Percentiles rank a stretch among this genome's conserved stretches.
Evolutionary conservation across 2,113 vertebrate species (phyloP).

Genomic region (Brachirus orientalis): DNA sequence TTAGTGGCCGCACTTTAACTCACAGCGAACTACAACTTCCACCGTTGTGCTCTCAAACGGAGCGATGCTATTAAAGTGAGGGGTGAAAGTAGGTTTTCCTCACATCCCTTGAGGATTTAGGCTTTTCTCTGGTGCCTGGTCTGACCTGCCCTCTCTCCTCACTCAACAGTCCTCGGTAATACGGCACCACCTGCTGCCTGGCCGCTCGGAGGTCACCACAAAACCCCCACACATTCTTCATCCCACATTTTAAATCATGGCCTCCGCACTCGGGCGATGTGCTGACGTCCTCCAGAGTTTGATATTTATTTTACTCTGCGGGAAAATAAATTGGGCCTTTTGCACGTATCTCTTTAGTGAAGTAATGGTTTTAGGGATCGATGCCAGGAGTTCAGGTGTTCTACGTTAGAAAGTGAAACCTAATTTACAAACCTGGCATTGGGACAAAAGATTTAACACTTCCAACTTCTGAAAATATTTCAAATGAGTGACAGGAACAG

Average conservation of each 20-base stretch:
- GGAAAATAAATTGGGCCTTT: slow-evolving; percentile 25
- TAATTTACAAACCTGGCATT: slow-evolving; percentile 38
- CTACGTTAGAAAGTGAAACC: slow-evolving; percentile 10
- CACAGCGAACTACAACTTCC: neutral
- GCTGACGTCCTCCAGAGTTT: slow-evolving; percentile 30
- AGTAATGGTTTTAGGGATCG: slow-evolving; percentile 36
- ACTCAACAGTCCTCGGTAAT: slow-evolving; percentile 16
- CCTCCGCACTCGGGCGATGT: slow-evolving; percentile 9
- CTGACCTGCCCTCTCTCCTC: slow-evolving; percentile 6
- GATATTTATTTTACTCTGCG: slow-evolving; percentile 42
- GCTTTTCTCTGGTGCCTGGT: slow-evolving; percentile 14
- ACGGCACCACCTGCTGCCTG: slow-evolving; percentile 30
- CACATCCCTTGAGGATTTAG: slow-evolving; percentile 17
- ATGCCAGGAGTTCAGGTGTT: slow-evolving; percentile 37
- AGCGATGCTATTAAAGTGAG: slow-evolving; percentile 29
- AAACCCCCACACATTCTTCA: slow-evolving; percentile 5
- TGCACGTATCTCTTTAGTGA: slow-evolving; percentile 24
- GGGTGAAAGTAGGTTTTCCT: slow-evolving; percentile 19
- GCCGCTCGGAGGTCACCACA: slow-evolving; percentile 26
- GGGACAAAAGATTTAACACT: slow-evolving; percentile 14
- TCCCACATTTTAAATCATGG: slow-evolving; percentile 22
- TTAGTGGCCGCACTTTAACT: slow-evolving; percentile 14
- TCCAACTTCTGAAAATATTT: slow-evolving; percentile 3
- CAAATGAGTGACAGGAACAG: slow-evolving; percentile 1
- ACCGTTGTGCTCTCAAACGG: slow-evolving; percentile 16